A percentile compares a stretch with the other conserved stretches of the same genome.
phyloP scores from a whole-genome alignment of 2,113 vertebrate genomes.

The Symphodus melops region DNA sequence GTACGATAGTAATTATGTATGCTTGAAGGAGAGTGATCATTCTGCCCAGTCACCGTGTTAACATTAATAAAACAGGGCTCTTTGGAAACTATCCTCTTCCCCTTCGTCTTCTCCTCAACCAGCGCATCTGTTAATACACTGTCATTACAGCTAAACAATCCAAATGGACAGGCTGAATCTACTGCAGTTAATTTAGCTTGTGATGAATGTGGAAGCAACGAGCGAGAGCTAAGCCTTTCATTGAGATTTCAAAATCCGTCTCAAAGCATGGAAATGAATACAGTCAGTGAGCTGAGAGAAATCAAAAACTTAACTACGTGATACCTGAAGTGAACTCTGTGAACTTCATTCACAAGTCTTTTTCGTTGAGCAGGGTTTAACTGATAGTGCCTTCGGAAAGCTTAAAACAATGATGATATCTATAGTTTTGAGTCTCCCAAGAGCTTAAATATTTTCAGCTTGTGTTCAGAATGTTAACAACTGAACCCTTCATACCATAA shows the following conservation, averaged over 20 bases:
- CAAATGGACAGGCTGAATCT: conserved; percentile 51
- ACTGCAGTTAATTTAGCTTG: conserved; percentile 62
- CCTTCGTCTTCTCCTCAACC: conserved; percentile 43
- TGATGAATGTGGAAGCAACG: conserved; percentile 48
- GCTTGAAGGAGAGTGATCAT: conserved; percentile 72
- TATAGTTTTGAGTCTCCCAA: neutral
- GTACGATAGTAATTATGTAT: conserved; percentile 62
- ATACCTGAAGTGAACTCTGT: conserved; percentile 22
- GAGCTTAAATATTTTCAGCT: neutral
- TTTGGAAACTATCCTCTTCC: conserved; percentile 59
- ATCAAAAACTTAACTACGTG: neutral
- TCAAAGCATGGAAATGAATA: conserved; percentile 32
- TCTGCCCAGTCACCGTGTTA: conserved; percentile 69
- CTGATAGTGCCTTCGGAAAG: neutral
- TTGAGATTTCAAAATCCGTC: conserved; percentile 41
- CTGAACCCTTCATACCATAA: neutral
- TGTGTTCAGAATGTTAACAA: conserved; percentile 8
- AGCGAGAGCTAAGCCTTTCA: conserved; percentile 28
- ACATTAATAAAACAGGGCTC: conserved; percentile 74
- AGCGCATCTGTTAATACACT: conserved; percentile 62
- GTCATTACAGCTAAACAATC: conserved; percentile 67
- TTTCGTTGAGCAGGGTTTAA: conserved; percentile 9
- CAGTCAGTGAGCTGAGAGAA: conserved; percentile 28
- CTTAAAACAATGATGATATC: neutral
- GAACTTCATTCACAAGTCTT: conserved; percentile 1